phyloP scores from a whole-genome alignment of 1,140 invertebrate species.

The Anadara kagoshimensis region DNA sequence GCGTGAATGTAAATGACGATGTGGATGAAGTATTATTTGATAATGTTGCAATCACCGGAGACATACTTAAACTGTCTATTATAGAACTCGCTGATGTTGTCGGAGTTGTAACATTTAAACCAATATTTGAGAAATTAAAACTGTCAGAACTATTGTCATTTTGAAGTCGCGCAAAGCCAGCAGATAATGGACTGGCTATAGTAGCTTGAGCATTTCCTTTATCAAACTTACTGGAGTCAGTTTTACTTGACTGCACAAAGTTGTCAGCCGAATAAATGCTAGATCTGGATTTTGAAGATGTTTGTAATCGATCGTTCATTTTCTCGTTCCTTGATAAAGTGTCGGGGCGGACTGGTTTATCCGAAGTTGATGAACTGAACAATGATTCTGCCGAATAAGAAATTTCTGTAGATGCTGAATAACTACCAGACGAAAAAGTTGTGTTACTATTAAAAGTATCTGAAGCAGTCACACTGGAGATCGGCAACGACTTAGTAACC shows the following conservation, averaged over 20 bases:
- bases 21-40: slow-evolving; percentile 45
- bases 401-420: too few relatives aligned
- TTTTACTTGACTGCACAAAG: slow-evolving; percentile 64
- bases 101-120: slow-evolving; percentile 58
- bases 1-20: slow-evolving; percentile 41
- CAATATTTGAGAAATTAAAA: slow-evolving; percentile 65
- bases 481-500: not conserved
- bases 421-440: too few relatives aligned
- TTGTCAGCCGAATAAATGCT: slow-evolving; percentile 69
- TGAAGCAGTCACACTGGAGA: slow-evolving; percentile 1
- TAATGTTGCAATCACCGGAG: slow-evolving; percentile 35
- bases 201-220: slow-evolving; percentile 21
- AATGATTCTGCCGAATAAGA: too few relatives aligned
- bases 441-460: too few relatives aligned
- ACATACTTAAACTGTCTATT: slow-evolving; percentile 46
- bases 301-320: not conserved
- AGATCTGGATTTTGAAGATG: slow-evolving; percentile 20
- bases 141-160: slow-evolving; percentile 55
- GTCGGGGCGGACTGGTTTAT: too few relatives aligned
- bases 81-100: slow-evolving; percentile 42
- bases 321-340: too few relatives aligned
- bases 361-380: too few relatives aligned
- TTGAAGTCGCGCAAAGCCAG: slow-evolving; percentile 34
- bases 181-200: slow-evolving; percentile 38
- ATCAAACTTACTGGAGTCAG: slow-evolving; percentile 26